phyloP scores from a whole-genome alignment of 2,797 vertebrate genomes.

The Poeciliopsis turneri region DNA sequence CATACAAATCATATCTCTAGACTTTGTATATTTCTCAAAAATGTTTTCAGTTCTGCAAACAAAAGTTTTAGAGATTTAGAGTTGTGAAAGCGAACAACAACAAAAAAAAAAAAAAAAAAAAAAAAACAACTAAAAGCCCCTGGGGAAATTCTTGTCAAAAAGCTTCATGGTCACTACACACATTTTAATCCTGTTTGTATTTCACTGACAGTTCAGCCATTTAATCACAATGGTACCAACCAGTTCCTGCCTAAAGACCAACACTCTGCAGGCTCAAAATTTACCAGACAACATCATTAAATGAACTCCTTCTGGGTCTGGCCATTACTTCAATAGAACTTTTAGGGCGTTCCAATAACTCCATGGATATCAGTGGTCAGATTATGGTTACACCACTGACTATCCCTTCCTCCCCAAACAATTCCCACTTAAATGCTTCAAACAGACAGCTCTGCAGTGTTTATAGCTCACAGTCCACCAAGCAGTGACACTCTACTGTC shows the following conservation, averaged over 20 bases:
- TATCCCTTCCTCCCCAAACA: not conserved
- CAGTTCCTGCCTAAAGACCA: not conserved
- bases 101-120: too few species aligned
- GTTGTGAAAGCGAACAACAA: not conserved
- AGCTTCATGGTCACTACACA: not conserved
- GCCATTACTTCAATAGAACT: not conserved
- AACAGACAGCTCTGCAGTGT: constrained; percentile 21
- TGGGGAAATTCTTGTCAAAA: not conserved
- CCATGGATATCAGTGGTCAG: not conserved
- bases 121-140: too few species aligned
- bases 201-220: constrained; percentile 5
- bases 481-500: constrained; percentile 24
- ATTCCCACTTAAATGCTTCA: constrained; percentile 7
- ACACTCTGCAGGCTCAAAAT: not conserved
- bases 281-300: not conserved
- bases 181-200: constrained; percentile 49
- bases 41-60: not conserved
- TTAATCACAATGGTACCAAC: constrained; percentile 1
- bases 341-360: not conserved
- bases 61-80: not conserved
- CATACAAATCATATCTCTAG: not conserved
- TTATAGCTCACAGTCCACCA: constrained; percentile 32
- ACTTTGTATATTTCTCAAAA: not conserved
- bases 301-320: not conserved
- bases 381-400: not conserved